phyloP scores from a whole-genome alignment of 2,888 invertebrate species.

The Cheilosia vulpina region DNA sequence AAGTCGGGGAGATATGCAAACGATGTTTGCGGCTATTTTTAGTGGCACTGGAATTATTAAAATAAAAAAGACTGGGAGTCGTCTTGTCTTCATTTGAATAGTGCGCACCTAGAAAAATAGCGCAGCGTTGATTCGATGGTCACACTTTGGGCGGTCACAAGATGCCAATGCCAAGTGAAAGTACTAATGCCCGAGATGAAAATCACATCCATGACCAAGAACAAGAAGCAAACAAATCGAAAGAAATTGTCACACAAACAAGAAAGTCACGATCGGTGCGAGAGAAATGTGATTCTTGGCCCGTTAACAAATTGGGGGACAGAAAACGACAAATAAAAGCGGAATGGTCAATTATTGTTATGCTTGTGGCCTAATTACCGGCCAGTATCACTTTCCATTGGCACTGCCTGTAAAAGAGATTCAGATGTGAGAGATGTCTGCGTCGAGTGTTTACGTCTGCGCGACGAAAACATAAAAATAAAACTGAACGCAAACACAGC shows the following conservation, averaged over 20 bases:
- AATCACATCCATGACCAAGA: constrained; percentile 19
- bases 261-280: constrained; percentile 64
- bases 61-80: not conserved
- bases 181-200: constrained; percentile 20
- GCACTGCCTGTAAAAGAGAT: constrained; percentile 49
- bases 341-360: constrained; percentile 72
- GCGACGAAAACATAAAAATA: not conserved
- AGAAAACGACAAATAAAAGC: constrained; percentile 33
- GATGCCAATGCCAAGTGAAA: constrained; percentile 57
- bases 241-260: constrained; percentile 62
- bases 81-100: not conserved
- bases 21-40: constrained; percentile 22
- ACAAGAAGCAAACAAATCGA: constrained; percentile 49
- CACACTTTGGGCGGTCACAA: constrained; percentile 32
- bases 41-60: not conserved
- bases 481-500: constrained; percentile 3
- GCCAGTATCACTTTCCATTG: constrained; percentile 70
- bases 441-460: constrained; percentile 57
- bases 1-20: constrained; percentile 34
- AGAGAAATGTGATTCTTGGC: constrained; percentile 54
- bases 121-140: not conserved
- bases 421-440: constrained; percentile 42
- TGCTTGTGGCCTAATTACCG: constrained; percentile 68
- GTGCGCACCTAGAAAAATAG: not conserved
- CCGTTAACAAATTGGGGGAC: constrained; percentile 52